phyloP scores from a whole-genome alignment of 2,113 vertebrate species.

The Xyrauchen texanus region DNA sequence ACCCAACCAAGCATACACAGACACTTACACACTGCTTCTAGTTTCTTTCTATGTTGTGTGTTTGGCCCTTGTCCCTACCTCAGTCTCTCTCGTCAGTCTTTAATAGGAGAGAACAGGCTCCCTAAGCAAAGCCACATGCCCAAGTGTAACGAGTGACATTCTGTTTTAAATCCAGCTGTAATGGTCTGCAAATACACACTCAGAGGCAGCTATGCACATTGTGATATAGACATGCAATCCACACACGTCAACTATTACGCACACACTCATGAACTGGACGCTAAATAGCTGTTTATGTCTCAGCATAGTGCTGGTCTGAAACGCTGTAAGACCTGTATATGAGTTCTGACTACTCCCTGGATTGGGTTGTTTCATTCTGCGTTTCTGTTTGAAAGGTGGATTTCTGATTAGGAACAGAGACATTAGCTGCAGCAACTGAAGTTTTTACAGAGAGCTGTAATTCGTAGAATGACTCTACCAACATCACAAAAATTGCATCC shows the following conservation, averaged over 20 bases:
- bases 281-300: conserved; percentile 65
- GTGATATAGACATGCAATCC: conserved; percentile 43
- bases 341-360: conserved; percentile 52
- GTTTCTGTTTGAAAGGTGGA: conserved; percentile 30
- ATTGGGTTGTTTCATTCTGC: conserved; percentile 40
- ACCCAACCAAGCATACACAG: background rate
- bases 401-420: conserved; percentile 21
- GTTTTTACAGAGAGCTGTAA: conserved; percentile 1
- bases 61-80: conserved; percentile 29
- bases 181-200: conserved; percentile 69
- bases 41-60: conserved; percentile 39
- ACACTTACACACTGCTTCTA: conserved; percentile 24
- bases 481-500: background rate
- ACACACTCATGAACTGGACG: conserved; percentile 28
- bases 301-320: conserved; percentile 51
- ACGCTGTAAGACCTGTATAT: conserved; percentile 60
- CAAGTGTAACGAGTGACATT: conserved; percentile 72
- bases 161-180: conserved; percentile 73
- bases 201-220: no score
- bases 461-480: background rate
- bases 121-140: conserved; percentile 76
- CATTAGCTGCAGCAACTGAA: background rate
- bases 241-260: conserved; percentile 61
- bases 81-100: conserved; percentile 43
- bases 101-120: conserved; percentile 66